Conservation (phyloP, 2,888 invertebrate species). For the Boloria euphrosyne region DNA sequence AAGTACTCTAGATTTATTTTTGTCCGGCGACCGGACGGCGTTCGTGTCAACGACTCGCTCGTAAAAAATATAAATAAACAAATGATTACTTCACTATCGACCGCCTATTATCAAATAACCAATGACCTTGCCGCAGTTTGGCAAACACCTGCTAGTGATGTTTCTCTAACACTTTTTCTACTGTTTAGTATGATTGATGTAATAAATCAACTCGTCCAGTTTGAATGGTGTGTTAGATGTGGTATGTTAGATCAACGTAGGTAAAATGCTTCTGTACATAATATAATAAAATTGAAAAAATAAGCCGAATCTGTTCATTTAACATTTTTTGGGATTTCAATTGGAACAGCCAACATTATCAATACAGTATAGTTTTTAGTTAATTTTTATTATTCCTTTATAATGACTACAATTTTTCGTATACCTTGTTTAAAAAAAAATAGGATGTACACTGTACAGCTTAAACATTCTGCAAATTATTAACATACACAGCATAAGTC, state of each 20-base stretch:
- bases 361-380: no score
- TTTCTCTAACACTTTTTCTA: slow-evolving; percentile 70
- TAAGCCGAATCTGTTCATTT: no score
- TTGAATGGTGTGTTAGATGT: slow-evolving; percentile 6
- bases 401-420: no score
- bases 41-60: slow-evolving; percentile 40
- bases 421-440: background rate
- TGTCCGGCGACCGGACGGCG: slow-evolving; percentile 14
- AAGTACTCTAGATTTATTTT: slow-evolving; percentile 15
- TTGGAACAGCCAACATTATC: no score
- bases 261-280: no score
- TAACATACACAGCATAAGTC: slow-evolving; percentile 21
- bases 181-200: slow-evolving; percentile 58
- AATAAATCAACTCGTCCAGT: slow-evolving; percentile 32
- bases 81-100: slow-evolving; percentile 64
- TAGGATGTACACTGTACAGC: background rate
- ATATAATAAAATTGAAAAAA: no score
- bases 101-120: slow-evolving; percentile 69
- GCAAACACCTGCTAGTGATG: slow-evolving; percentile 74
- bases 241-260: slow-evolving; percentile 4
- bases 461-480: slow-evolving; percentile 11
- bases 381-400: no score
- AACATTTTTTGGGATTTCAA: no score
- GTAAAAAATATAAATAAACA: slow-evolving; percentile 75
- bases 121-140: slow-evolving; percentile 77